Conservation (phyloP, 2,888 invertebrate species). For the Orchesella flavescens region DNA sequence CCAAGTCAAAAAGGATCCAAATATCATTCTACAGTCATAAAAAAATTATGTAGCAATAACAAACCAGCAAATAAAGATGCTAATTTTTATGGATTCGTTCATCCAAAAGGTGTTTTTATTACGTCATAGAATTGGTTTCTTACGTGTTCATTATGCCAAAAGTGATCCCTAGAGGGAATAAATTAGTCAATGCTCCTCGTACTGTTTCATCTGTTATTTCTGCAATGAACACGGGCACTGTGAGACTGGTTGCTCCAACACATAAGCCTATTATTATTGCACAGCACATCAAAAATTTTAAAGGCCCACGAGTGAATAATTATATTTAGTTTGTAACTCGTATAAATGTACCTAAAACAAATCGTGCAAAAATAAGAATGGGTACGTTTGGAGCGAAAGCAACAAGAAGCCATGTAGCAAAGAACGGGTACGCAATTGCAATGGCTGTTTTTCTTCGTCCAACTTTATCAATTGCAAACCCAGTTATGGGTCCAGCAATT, state of each 20-base stretch:
- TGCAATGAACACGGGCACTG: constrained; percentile 87
- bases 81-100: not conserved
- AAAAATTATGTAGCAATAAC: not conserved
- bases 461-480: constrained; percentile 70
- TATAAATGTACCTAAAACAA: constrained; percentile 66
- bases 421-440: constrained; percentile 73
- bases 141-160: constrained; percentile 68
- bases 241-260: constrained; percentile 87
- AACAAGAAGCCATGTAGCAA: constrained; percentile 74
- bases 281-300: not conserved
- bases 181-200: constrained; percentile 88
- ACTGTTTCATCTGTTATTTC: constrained; percentile 90
- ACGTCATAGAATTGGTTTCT: not conserved
- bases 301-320: not conserved
- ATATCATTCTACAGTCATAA: constrained; percentile 56
- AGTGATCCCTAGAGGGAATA: constrained; percentile 86
- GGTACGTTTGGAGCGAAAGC: constrained; percentile 71
- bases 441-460: constrained; percentile 68
- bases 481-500: constrained; percentile 69
- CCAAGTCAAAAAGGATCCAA: constrained; percentile 61
- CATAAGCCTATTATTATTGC: constrained; percentile 80
- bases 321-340: not conserved
- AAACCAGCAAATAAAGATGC: not conserved
- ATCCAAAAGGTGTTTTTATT: not conserved
- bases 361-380: constrained; percentile 76